Evolutionary conservation across 2,113 vertebrate species (phyloP).

Genomic region (Callipepla californica): DNA sequence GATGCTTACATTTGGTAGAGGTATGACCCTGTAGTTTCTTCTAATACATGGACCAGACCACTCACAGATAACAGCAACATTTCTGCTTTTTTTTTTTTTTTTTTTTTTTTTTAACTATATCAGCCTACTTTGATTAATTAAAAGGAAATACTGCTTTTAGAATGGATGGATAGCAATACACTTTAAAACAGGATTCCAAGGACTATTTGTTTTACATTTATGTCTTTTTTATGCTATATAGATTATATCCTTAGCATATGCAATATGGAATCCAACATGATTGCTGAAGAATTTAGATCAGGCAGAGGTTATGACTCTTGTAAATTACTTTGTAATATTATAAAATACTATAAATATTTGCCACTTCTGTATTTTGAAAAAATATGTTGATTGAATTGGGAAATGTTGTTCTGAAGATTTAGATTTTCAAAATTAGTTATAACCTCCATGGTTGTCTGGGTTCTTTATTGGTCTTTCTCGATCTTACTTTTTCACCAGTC

Average conservation of each 20-base stretch:
- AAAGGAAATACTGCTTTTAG: background rate
- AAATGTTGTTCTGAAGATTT: background rate
- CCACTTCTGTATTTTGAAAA: background rate
- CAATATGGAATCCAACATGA: background rate
- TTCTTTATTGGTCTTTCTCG: background rate
- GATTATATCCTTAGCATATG: background rate
- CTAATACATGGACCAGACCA: background rate
- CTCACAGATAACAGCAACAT: background rate
- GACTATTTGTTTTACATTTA: background rate
- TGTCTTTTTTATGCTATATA: background rate
- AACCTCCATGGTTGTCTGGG: background rate
- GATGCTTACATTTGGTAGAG: background rate
- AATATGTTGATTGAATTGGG: background rate
- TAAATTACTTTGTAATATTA: background rate
- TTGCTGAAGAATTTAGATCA: background rate
- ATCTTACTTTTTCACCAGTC: background rate
- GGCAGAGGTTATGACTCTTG: background rate
- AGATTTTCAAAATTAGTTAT: background rate
- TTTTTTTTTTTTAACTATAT: background rate
- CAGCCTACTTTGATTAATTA: background rate
- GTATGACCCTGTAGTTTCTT: background rate
- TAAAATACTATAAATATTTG: background rate
- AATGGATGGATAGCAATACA: background rate
- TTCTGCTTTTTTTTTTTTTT: background rate
- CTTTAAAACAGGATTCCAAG: background rate